Evolutionary conservation across 2,888 invertebrate species (phyloP), one percentile per base, ranked within the genome.

Genomic region (Perizoma flavofasciatum): DNA sequence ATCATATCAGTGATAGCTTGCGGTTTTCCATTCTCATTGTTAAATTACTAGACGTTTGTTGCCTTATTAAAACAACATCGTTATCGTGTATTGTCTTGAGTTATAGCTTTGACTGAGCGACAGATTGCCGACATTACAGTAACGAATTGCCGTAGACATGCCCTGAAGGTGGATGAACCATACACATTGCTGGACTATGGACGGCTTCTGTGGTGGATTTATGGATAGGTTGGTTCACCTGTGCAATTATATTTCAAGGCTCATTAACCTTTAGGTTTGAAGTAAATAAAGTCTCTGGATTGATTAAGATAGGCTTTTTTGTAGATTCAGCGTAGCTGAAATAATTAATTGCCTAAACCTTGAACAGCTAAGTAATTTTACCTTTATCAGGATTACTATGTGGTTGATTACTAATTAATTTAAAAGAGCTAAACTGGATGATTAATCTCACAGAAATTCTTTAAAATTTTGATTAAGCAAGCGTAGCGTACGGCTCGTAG

Each of bases 91-190:
- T 59, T 58, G 58, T 55, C 58, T 58, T 67, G 67, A 68, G 61
- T 70, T 65, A 70, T 68, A 8, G 60, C 62, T 75, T 72, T 75
- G 75, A 78, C 71, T 77, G 74, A 79, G 77, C 84, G 87, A 90
- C 88, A 87, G 85, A 91, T 90, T 87, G 89, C 86, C 70, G 65
- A 78, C 86, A 90, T 91, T 89, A 89, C 82, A 74, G 81, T 87
- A 85, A 90, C 83, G 82, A 86, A 91, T 89, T 73, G 84, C 81
- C 68, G 75, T 75, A 88, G 88, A 88, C 89, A 79, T 70, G 71
- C 66, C 69, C 72, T 73, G 63, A 72, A 86, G 86, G 87, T 88
- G 76, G 72, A 79, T 81, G 85, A 85, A 84, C 89, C 65, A 61
- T 52, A 61, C 40, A 39, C 46, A 55, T 52, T 48, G 46, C 45